Evolutionary conservation across 2,113 vertebrate species (phyloP).

Genomic region (Mobula birostris): DNA sequence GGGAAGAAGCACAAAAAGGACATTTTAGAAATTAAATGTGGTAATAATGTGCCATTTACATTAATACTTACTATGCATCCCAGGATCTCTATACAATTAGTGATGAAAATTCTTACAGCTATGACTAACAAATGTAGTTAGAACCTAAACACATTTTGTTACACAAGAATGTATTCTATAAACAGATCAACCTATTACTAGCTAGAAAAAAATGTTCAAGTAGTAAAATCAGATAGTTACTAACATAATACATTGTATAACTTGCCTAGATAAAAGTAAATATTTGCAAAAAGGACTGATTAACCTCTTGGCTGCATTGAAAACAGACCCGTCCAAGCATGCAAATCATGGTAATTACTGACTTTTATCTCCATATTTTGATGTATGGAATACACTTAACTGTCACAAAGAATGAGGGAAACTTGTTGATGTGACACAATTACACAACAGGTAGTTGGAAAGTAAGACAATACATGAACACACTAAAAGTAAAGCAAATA

Average conservation of each 20-base stretch:
- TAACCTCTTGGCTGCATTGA: conserved; percentile 29
- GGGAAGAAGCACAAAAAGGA: neutral
- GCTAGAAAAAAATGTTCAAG: neutral
- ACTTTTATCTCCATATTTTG: neutral
- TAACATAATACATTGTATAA: neutral
- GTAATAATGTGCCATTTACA: neutral
- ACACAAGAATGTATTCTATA: neutral
- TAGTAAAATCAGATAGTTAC: neutral
- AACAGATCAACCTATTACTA: neutral
- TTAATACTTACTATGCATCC: neutral
- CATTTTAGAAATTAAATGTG: neutral
- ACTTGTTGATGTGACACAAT: neutral
- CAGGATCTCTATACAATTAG: neutral
- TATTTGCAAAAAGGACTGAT: neutral
- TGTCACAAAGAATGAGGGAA: neutral
- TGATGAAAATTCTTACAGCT: neutral
- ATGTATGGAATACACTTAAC: neutral
- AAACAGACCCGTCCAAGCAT: neutral
- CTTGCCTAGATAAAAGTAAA: neutral
- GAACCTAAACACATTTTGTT: neutral
- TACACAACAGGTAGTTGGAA: neutral
- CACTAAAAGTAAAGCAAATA: neutral
- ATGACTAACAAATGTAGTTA: neutral
- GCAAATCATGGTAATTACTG: neutral
- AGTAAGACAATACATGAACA: neutral